These are phyloP conservation scores for Corvus moneduloides DNA, from an alignment of 2,113 vertebrate genomes.

Conservation along the genomic window DNA sequence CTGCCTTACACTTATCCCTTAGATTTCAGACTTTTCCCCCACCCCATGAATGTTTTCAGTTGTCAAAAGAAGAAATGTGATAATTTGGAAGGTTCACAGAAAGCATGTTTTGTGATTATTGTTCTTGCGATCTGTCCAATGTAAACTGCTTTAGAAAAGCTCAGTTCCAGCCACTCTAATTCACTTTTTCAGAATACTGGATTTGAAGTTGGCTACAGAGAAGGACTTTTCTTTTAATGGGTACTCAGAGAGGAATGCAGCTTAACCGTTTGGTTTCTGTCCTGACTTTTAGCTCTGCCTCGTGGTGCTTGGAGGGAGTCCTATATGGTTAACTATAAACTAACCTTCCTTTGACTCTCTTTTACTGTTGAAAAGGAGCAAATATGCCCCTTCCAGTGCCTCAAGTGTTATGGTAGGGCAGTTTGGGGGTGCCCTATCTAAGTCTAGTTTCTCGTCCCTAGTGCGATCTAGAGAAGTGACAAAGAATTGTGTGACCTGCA, in stretches of 20 bases:
- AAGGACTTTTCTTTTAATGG: constrained; percentile 36
- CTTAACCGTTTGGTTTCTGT: background rate
- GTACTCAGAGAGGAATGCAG: background rate
- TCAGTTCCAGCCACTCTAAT: constrained; percentile 46
- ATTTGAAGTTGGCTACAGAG: constrained; percentile 45
- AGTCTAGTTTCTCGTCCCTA: background rate
- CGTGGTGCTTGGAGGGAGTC: background rate
- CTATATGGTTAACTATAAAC: background rate
- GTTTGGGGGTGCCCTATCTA: background rate
- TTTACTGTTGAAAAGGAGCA: background rate
- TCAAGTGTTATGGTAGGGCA: background rate
- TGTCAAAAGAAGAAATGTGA: constrained; percentile 52
- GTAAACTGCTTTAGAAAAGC: constrained; percentile 61
- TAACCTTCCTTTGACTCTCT: background rate
- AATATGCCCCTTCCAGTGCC: background rate
- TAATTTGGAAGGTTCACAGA: constrained; percentile 59
- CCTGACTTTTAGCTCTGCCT: background rate
- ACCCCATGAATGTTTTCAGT: background rate
- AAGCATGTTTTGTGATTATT: constrained; percentile 59
- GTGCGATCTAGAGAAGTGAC: fast-evolving
- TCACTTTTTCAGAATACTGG: constrained; percentile 35
- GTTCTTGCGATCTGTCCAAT: constrained; percentile 55
- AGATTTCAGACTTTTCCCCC: background rate
- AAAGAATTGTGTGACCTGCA: background rate
- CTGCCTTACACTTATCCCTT: background rate